Evolutionary conservation across 1,140 invertebrate genomes (phyloP), one percentile per base, ranked within the genome.

Genomic region (Rhysida immarginata): DNA sequence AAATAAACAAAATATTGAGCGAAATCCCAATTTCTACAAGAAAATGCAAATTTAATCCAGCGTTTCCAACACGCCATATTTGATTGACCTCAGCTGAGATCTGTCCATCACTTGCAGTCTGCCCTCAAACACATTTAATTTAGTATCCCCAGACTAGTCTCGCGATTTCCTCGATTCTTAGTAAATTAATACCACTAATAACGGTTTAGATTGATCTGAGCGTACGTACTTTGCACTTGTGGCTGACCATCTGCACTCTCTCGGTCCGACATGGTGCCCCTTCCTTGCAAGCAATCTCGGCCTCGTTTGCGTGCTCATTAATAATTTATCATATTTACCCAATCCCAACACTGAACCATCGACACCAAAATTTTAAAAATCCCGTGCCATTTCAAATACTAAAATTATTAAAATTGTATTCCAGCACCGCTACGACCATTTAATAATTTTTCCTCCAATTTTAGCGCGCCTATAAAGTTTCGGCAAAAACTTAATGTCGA

Each of bases 221-320:
- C 41, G 58, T 55, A 61, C 73, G 71, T 71, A 75, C 74, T 76
- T 72, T 74, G 74, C 55, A 66, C 66, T 63, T 68, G 69, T 62
- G 71, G 72, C 66, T 76, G 74, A 64, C 77, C 74, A 71, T 77
- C 75, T 65, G 74, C 72, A 66, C 75, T 77, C 67, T 76, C 75
- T 60, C 72, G 73, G 69, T 77, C 75, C 67, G 75, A 77, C 75
- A 77, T 77, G 63, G 61, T 68, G 57, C 53, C 56, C 63, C 61
- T 61, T 62, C 63, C 59, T 64, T 58, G 60, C 62, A 66, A 63
- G 59, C 61, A 60, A 63, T 65, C 63, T 63, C 60, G 57, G 61
- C 55, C 57, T 57, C 53, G 53, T 54, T 54, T 43, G 14, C 11
- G 23, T 3, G 11, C 21, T 44, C 29, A 54, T 41, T 52, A 54